Evolutionary conservation across 2,797 vertebrate genomes (phyloP).

Genomic region (Neosilurus mollespiculum): DNA sequence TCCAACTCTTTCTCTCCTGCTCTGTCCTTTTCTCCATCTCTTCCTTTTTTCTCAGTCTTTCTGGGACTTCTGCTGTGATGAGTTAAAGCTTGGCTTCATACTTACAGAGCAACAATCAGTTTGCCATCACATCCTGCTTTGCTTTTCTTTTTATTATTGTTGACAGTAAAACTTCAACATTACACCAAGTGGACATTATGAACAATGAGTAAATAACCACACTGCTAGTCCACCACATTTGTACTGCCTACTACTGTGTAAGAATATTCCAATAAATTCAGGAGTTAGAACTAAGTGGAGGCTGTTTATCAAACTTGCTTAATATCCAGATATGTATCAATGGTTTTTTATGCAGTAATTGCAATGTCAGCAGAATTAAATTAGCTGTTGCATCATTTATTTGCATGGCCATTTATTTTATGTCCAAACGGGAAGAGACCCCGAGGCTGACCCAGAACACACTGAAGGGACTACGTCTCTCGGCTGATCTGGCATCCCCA

Average conservation of each 20-base stretch:
- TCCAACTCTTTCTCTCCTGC: too few relatives aligned
- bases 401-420: too few relatives aligned
- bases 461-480: too few relatives aligned
- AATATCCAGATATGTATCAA: background rate
- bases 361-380: background rate
- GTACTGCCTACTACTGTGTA: background rate
- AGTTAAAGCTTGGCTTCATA: conserved; percentile 13
- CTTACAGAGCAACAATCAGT: conserved; percentile 3
- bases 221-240: background rate
- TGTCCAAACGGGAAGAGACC: too few relatives aligned
- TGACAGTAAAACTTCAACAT: conserved; percentile 19
- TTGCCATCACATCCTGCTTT: conserved; percentile 62
- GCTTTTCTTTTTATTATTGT: conserved; percentile 19
- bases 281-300: background rate
- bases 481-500: too few relatives aligned
- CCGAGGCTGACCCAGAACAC: too few relatives aligned
- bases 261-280: background rate
- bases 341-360: background rate
- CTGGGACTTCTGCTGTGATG: conserved; percentile 8
- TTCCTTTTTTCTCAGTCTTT: too few relatives aligned
- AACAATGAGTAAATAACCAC: conserved; percentile 37
- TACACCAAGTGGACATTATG: conserved; percentile 16
- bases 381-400: background rate
- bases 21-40: too few relatives aligned
- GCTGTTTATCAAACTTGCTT: background rate